Evolutionary conservation across 2,113 vertebrate genomes (phyloP), one percentile per base, ranked within the genome.

Genomic region (Glaucidium brasilianum): DNA sequence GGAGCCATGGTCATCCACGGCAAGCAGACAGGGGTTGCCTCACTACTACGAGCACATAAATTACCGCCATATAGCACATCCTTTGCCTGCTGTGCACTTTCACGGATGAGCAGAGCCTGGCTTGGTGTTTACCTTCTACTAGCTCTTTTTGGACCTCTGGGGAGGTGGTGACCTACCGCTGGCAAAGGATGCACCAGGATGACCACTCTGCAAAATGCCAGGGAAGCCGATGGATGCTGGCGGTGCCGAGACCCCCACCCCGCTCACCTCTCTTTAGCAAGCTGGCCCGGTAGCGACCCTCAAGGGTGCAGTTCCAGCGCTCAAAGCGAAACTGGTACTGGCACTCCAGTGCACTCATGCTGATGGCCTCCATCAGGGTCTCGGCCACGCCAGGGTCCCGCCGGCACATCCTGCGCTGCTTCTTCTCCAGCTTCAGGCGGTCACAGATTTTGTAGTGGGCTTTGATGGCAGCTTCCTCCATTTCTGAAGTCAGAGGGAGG

Each of bases 261-360:
- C 2, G 5, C 96, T 95, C 50, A 99, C 99, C 99, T 98, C 99
- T 98, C 96, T 99, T 99, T 15, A 99, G 98, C 86, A 99, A 98
- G 95, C 99, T 99, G 97, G 99, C 98, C 39, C 99, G 94, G 97
- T 99, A 99, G 62, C 99, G 99, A 43, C 99, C 99, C 96, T 99
- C 99, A 2, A 99, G 97, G 85, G 99, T 99, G 97, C 99, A 99
- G 98, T 99, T 99, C 99, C 99, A 99, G 87, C 99, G 99, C 98
- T 99, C 99, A 3, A 99, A 99, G 79, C 99, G 99, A 95, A 99
- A 99, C 96, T 99, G 99, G 97, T 99, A 99, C 96, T 99, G 99
- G 97, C 99, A 99, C 96, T 99, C 99, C 9, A 99, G 95, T 3
- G 99, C 99, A 1, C 99, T 99, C 99, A 99, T 99, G 97, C 99